A percentile compares a stretch with the other conserved stretches of the same genome.
These are phyloP conservation scores for Colletes collaris DNA, from an alignment of 2,888 invertebrate genomes.

Conservation along the genomic window DNA sequence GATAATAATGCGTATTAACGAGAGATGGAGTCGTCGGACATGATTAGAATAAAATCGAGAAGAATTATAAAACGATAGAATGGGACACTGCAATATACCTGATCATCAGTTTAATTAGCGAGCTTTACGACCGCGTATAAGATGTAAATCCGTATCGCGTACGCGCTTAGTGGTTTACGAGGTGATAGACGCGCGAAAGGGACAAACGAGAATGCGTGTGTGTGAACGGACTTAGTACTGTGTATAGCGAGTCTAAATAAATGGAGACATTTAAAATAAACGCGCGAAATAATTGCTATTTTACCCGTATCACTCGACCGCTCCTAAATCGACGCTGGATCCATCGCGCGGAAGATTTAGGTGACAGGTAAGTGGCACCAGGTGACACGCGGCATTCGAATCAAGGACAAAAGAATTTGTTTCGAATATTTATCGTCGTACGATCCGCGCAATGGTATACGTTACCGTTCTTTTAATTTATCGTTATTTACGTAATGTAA, in stretches of 20 bases:
- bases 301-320: not conserved
- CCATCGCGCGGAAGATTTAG: not conserved
- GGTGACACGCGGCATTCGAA: not conserved
- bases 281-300: conserved; percentile 23
- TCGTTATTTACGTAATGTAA: conserved; percentile 7
- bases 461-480: conserved; percentile 20
- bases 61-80: conserved; percentile 68
- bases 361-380: conserved; percentile 12
- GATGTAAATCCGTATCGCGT: conserved; percentile 69
- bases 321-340: not conserved
- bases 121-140: conserved; percentile 78
- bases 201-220: conserved; percentile 20
- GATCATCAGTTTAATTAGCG: conserved; percentile 80
- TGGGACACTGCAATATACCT: conserved; percentile 83
- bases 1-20: conserved; percentile 60
- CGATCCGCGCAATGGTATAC: too few species aligned
- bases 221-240: conserved; percentile 61
- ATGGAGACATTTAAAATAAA: conserved; percentile 75
- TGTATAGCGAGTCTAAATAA: conserved; percentile 81
- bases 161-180: conserved; percentile 53
- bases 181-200: conserved; percentile 63
- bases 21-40: conserved; percentile 67
- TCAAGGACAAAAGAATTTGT: too few species aligned
- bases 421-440: too few species aligned
- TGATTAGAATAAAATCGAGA: conserved; percentile 60